Percentiles rank a stretch among this genome's conserved stretches.
Conservation (phyloP, 2,113 vertebrate genomes). For the Sceloporus tristichus region DNA sequence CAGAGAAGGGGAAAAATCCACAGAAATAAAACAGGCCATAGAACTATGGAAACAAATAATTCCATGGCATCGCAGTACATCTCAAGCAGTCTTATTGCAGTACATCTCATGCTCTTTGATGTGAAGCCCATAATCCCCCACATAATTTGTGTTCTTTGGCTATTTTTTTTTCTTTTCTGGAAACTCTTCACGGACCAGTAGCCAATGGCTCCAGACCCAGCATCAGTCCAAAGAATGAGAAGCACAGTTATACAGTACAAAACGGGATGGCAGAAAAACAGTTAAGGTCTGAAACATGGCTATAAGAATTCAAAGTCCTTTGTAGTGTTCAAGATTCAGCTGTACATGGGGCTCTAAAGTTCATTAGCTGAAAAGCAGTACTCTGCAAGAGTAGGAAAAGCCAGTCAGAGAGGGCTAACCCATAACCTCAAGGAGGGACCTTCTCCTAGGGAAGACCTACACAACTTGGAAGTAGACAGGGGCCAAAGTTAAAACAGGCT, state of each 20-base stretch:
- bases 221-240: no score
- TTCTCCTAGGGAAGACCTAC: no score
- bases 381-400: background rate
- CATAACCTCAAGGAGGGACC: no score
- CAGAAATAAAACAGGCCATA: background rate
- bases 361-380: background rate
- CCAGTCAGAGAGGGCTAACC: background rate
- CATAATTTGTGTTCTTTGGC: no score
- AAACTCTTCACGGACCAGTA: no score
- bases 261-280: background rate
- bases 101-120: no score
- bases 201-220: no score
- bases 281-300: background rate
- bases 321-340: background rate
- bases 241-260: background rate
- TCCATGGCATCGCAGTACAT: background rate
- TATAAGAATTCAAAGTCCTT: background rate
- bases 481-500: no score
- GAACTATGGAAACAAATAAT: background rate
- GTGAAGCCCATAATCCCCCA: no score
- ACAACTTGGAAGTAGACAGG: no score
- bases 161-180: no score
- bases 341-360: background rate
- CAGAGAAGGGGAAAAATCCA: background rate
- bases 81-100: background rate